Conservation (phyloP, 2,888 invertebrate genomes). For the Drosophila kambysellisi region DNA sequence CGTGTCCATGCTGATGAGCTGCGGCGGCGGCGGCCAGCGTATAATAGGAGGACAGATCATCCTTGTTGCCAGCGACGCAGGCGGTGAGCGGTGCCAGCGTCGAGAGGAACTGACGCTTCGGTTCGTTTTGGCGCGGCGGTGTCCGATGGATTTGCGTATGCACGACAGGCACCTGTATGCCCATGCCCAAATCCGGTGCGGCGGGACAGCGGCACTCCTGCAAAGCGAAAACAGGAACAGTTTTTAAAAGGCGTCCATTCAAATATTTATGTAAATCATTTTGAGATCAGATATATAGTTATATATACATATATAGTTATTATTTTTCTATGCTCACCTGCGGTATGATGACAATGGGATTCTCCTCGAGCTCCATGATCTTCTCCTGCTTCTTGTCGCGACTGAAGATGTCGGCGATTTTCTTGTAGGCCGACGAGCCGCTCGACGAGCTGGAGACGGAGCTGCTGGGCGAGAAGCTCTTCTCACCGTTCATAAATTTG, state of each 20-base stretch:
- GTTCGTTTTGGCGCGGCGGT: conserved; percentile 87
- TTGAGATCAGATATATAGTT: too few relatives aligned
- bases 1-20: conserved; percentile 85
- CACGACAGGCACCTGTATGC: conserved; percentile 85
- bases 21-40: conserved; percentile 86
- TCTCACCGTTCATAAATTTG: conserved; percentile 86
- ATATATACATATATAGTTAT: too few relatives aligned
- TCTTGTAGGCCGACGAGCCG: conserved; percentile 88
- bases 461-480: conserved; percentile 87
- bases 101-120: conserved; percentile 91
- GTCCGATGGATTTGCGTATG: conserved; percentile 85
- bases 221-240: background rate
- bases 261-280: too few relatives aligned
- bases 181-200: conserved; percentile 87
- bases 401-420: conserved; percentile 85
- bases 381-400: conserved; percentile 85
- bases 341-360: conserved; percentile 85
- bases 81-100: conserved; percentile 92
- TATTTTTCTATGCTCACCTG: conserved; percentile 71
- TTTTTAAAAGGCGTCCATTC: too few relatives aligned
- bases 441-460: conserved; percentile 87
- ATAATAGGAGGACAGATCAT: conserved; percentile 87
- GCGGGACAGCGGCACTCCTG: conserved; percentile 85
- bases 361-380: conserved; percentile 85
- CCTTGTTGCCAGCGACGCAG: conserved; percentile 89